Base-by-base conservation (phyloP, 2,888 invertebrate species). In the Zaprionus lineosus region DNA sequence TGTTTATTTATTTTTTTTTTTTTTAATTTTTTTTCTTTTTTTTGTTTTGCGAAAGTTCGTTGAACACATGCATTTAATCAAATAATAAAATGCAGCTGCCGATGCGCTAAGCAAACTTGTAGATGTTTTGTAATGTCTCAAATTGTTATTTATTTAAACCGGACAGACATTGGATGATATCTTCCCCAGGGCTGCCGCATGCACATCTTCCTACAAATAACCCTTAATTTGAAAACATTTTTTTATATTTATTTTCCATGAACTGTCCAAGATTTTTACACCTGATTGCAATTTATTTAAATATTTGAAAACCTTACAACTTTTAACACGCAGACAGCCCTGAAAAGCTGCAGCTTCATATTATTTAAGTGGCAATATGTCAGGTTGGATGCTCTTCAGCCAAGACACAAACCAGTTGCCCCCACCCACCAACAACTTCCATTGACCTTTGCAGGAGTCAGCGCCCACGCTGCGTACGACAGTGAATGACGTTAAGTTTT, bases 401-500 rank as follows among this genome's bases (percentile, higher is more conserved):
- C 28, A 26, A n/a, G 19, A 9, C 33, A 40, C 50, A n/a, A 50
- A 61, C 72, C 44, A 46, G 73, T 61, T 72, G n/a, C n/a, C n/a
- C n/a, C n/a, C n/a, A n/a, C n/a, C n/a, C n/a, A n/a, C n/a, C n/a
- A 37, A 4, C 40, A 26, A 24, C 61, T 37, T 48, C 48, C 60
- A 44, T 48, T 72, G 73, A 70, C 70, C 73, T 70, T 55, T 62
- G 16, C 31, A 61, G 56, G 56, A 57, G 73, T 5, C 28, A 12
- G 26, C 46, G 50, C 46, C 66, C 36, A 46, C 60, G 53, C 48
- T 36, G 21, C n/a, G 12, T n/a, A 26, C 31, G 6, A 7, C 44
- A 34, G 53, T 70, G 58, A 64, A 55, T 15, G 52, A 67, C 67
- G 62, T 52, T 18, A 0, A 33, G 9, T 36, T 29, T 21, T 31